phyloP scores from a whole-genome alignment of 2,113 vertebrate genomes.

The Poicephalus meyeri region DNA sequence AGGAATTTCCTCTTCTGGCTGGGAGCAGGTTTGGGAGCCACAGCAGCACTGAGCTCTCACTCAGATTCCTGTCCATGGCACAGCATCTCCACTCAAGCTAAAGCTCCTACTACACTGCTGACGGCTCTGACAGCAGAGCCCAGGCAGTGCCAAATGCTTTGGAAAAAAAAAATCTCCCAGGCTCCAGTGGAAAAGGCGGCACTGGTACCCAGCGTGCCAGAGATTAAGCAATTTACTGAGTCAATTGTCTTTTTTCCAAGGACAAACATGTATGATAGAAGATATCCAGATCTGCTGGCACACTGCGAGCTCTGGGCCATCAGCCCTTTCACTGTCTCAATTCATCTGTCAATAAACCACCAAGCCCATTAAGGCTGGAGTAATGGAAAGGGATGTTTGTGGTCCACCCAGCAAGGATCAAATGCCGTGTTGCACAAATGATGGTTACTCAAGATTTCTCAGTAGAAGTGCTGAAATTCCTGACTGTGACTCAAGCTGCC shows the following conservation, averaged over 20 bases:
- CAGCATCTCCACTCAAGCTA: not conserved
- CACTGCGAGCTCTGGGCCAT: constrained; percentile 21
- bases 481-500: rapidly evolving
- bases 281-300: constrained; percentile 65
- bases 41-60: rapidly evolving
- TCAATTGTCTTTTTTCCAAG: constrained; percentile 67
- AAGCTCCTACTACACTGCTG: not conserved
- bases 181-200: not conserved
- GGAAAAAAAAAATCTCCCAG: not conserved
- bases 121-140: not conserved
- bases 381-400: not conserved
- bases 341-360: constrained; percentile 58
- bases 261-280: constrained; percentile 60
- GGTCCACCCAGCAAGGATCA: constrained; percentile 7
- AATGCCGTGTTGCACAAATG: not conserved
- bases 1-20: not conserved
- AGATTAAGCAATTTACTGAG: constrained; percentile 62
- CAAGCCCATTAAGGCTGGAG: not conserved
- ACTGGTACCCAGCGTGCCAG: constrained; percentile 14
- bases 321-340: constrained; percentile 54
- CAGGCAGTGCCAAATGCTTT: not conserved
- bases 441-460: not conserved
- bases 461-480: not conserved
- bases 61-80: not conserved
- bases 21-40: not conserved